Base-by-base conservation (phyloP, 2,888 invertebrate genomes). In the Hofmannophila pseudospretella region DNA sequence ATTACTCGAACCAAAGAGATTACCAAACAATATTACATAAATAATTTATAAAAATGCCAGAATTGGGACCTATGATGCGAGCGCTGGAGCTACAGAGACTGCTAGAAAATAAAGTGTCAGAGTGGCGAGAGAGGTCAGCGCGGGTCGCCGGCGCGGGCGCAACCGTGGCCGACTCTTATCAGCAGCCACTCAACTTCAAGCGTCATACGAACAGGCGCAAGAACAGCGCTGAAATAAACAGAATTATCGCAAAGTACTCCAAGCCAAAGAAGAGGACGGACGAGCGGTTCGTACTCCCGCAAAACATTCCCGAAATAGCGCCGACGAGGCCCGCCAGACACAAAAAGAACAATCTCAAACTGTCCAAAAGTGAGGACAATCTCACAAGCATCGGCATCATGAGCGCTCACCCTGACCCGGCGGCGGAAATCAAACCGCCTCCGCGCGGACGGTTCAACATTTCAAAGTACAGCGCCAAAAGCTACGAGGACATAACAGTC, bases 221-320 rank as follows among this genome's bases (percentile, higher is more conserved):
- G 67, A 85, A 85, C 62, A 82, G 81, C 68, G 75, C 78, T 63
- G 86, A 87, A 80, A 80, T 88, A 67, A 86, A 86, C 62, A 85
- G 79, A 80, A 87, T 87, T 72, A 81, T 86, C 75, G 75, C 85
- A 67, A 88, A 87, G 70, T 87, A 87, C 67, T 86, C 87, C 39
- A 78, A 67, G 56, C 72, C 79, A 47, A 73, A 67, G 56, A 76
- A 71, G 67, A 73, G 78, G 64, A 50, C 79, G 62, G 74, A 70
- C 70, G 77, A 77, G 51, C 67, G 68, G 54, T 50, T 54, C 45
- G 50, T 45, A n/a, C 43, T 60, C 22, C 47, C 62, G 43, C 66
- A 62, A 22, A 58, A 58, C 44, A 44, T 47, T 47, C 52, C 61
- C 22, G 65, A 67, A 39, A 51, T 56, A 46, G 66, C 70, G 33